Base-by-base conservation (phyloP, 2,113 vertebrate genomes). In the Perca schrenkii region DNA sequence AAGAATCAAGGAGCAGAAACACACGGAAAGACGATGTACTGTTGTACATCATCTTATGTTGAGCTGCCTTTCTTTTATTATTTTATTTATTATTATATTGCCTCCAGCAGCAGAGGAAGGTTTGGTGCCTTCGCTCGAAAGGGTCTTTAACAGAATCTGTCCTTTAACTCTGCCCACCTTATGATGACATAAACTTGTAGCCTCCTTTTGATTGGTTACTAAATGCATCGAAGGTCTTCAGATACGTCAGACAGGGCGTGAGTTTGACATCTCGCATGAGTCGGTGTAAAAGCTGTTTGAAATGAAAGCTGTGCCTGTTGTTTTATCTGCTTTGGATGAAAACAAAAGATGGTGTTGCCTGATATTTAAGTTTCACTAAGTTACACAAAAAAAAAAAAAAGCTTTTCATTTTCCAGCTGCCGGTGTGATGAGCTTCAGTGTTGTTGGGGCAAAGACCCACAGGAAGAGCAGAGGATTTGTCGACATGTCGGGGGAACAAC, bases 401-500 rank as follows among this genome's bases (percentile, higher is more conserved):
- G 22, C 25, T 11, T 70, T 52, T 43, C 3, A 17, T 57, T 34
- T 52, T 40, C 17, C 22, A 56, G 56, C 52, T 34, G 63, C 66
- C 2, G 21, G 2, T 46, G 58, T 16, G 49, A 73, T 64, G 68
- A 65, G 46, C 21, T 71, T 74, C 77, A 12, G 22, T 7, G 52
- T 46, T 74, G 47, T n/a, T 47, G 72, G 72, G 47, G 63, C 47
- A 74, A 52, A 67, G 56, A 49, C 11, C 5, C 56, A 10, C 13
- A 6, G 1, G 4, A 70, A 28, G 60, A 65, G 67, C 47, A 14
- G n/a, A 61, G 1, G 70, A 36, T 17, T 16, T 36, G 67, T 46
- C 1, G 56, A 53, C 16, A 47, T 4, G 12, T 60, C 1, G 8
- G 13, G 13, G 11, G 52, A 56, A 49, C 28, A n/a, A 28, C 0